Base-by-base conservation (phyloP, 2,113 vertebrate species). In the Physeter macrocephalus region DNA sequence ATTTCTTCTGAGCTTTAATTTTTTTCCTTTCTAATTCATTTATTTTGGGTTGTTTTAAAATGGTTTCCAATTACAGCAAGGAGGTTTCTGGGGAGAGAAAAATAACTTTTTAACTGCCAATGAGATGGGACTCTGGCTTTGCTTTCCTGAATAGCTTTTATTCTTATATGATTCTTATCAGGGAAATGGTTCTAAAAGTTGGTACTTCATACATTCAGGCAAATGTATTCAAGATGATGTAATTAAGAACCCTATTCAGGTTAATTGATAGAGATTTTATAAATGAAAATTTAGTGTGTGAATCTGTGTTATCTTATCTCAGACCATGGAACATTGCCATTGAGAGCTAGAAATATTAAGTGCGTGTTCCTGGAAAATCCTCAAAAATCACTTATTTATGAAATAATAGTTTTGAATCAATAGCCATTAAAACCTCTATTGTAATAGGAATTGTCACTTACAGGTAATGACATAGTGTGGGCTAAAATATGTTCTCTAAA, bases 11-110 rank as follows among this genome's bases (percentile, higher is more conserved):
- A 93, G 67, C 34, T 95, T 97, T 91, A 85, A 54, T 89, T 88
- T 93, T 87, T 94, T 92, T 80, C 31, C 66, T 57, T 75, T 87
- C 84, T 93, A 97, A 89, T 96, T 97, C 61, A 87, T 96, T 95
- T 96, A 87, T 92, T 87, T 97, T 84, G 90, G 34, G 59, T 96
- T 89, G 62, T 95, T 97, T 94, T 89, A 93, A 74, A 92, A 81
- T 31, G 23, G 21, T 90, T 97, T 97, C 82, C 57, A 96, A 66
- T 96, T 88, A 92, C 18, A 90, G 49, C 94, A 94, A 90, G 85
- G 18, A 82, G 71, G 31, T 93, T 93, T 97, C 92, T 94, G 41
- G 43, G n/a, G 36, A 88, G 72, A 34, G 61, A 88, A 74, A 97
- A 92, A 77, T 67, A 23, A 14, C 20, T n/a, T 54, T 64, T 78